Conservation (phyloP, 2,888 invertebrate genomes). For the Amphipoea oculea region DNA sequence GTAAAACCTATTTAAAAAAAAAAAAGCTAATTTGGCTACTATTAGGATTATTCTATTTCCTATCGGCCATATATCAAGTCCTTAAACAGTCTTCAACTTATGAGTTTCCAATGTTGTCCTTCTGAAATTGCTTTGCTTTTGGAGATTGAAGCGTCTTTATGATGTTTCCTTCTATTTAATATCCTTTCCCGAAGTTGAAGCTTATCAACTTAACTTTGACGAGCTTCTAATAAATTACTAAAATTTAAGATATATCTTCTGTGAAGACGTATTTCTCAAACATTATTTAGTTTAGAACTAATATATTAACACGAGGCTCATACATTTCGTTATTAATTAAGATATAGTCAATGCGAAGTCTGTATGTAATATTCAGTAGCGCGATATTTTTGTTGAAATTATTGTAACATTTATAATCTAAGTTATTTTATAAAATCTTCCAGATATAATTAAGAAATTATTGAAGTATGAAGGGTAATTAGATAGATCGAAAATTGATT, state of each 20-base stretch:
- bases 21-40: too few relatives aligned
- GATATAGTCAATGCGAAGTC: conserved; percentile 48
- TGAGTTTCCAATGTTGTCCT: not conserved
- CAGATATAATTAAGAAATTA: not conserved
- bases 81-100: not conserved
- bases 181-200: conserved; percentile 46
- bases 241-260: conserved; percentile 76
- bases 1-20: too few relatives aligned
- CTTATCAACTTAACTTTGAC: conserved; percentile 51
- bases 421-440: not conserved
- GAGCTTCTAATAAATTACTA: conserved; percentile 67
- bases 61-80: not conserved
- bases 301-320: conserved; percentile 80
- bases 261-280: conserved; percentile 74
- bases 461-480: not conserved
- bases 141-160: not conserved
- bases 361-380: conserved; percentile 35
- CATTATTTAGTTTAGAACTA: conserved; percentile 64
- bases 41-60: not conserved
- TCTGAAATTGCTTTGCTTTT: not conserved
- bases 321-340: conserved; percentile 61
- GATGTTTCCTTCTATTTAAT: conserved; percentile 26
- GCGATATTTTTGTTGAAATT: conserved; percentile 32
- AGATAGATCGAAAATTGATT: not conserved
- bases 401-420: not conserved